phyloP scores from a whole-genome alignment of 2,113 vertebrate genomes.

The Microtus montanus region DNA sequence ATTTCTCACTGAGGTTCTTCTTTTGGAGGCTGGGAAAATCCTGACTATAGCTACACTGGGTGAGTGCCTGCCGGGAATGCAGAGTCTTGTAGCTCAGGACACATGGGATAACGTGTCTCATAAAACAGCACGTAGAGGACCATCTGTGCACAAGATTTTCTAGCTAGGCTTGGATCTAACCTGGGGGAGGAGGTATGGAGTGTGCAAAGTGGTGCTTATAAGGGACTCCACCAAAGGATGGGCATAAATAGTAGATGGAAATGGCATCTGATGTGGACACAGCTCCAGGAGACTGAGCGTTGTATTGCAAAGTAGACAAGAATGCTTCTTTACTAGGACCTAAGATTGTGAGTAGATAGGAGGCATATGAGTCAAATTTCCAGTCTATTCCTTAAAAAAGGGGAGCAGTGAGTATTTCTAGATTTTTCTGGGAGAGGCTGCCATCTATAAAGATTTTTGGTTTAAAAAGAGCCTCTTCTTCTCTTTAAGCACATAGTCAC shows the following conservation, averaged over 20 bases:
- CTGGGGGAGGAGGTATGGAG: background rate
- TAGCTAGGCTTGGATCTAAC: rapidly evolving
- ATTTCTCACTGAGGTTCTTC: background rate
- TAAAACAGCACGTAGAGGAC: background rate
- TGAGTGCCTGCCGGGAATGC: background rate
- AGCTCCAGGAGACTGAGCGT: background rate
- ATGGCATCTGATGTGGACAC: background rate
- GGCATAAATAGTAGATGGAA: background rate
- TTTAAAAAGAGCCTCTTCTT: background rate
- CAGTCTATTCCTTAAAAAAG: background rate
- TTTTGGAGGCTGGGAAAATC: constrained; percentile 37
- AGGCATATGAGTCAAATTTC: background rate
- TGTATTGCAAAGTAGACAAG: background rate
- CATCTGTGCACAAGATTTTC: background rate
- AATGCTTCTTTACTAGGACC: background rate
- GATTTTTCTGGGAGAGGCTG: background rate
- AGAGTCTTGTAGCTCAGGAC: background rate
- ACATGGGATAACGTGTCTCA: rapidly evolving
- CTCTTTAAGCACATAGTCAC: background rate
- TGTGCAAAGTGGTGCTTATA: no score
- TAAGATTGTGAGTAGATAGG: background rate
- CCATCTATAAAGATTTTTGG: background rate
- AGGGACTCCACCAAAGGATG: background rate
- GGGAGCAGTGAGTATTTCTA: background rate
- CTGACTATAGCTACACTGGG: background rate